Percentiles rank a stretch among this genome's conserved stretches.
phyloP scores from a whole-genome alignment of 35 echinoderm and acorn worm genomes.

The Stichopus chloronotus region DNA sequence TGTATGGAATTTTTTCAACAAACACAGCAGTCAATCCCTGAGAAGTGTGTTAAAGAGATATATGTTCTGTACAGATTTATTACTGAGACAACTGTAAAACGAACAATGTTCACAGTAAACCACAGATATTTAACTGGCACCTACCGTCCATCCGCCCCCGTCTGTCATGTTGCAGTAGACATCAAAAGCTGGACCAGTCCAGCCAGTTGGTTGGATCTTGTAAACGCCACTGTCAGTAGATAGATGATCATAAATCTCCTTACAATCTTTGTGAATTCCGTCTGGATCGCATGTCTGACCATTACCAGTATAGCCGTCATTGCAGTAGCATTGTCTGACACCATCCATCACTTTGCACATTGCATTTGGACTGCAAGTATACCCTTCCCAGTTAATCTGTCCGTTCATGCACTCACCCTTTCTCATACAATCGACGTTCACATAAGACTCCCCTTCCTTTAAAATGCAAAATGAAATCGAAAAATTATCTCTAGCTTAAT shows the following conservation, averaged over 20 bases:
- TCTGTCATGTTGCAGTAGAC: background rate
- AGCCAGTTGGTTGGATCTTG: too few relatives aligned
- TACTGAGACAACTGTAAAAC: too few relatives aligned
- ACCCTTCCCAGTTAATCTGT: background rate
- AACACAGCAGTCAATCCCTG: too few relatives aligned
- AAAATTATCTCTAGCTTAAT: background rate
- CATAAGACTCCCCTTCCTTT: conserved; percentile 1
- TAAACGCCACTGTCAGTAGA: background rate
- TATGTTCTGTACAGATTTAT: too few relatives aligned
- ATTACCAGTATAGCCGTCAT: background rate
- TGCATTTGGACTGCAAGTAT: background rate
- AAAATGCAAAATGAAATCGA: background rate
- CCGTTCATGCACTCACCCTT: background rate
- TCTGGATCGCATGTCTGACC: background rate
- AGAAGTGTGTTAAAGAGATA: too few relatives aligned
- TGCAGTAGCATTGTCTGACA: conserved; percentile 16
- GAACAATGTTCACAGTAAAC: too few relatives aligned
- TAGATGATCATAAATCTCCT: too few relatives aligned
- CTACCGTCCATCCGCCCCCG: background rate
- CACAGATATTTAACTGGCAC: background rate
- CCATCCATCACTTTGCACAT: background rate
- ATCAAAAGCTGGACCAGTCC: too few relatives aligned
- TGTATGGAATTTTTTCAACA: too few relatives aligned
- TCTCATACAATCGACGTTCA: background rate
- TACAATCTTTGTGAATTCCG: too few relatives aligned